These are phyloP conservation scores for Leucosticte australis DNA, from an alignment of 2,113 vertebrate genomes.

Conservation along the genomic window DNA sequence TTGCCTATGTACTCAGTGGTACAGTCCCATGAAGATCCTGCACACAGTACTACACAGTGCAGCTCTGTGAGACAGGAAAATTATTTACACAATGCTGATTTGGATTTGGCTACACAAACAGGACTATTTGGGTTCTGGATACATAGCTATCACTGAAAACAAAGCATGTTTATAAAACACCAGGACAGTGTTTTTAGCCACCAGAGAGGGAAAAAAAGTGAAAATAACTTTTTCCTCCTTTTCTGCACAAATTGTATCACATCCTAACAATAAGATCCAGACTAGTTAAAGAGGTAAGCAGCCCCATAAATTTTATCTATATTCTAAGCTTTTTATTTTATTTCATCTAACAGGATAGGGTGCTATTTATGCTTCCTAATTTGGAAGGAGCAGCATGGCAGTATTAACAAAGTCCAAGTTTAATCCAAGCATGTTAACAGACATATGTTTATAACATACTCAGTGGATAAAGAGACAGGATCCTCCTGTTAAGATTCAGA, in stretches of 20 bases:
- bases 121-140: not conserved
- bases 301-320: not conserved
- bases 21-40: not conserved
- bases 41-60: not conserved
- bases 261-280: not conserved
- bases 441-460: not conserved
- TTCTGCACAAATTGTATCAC: not conserved
- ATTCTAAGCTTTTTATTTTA: not conserved
- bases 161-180: not conserved
- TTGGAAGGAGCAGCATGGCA: not conserved
- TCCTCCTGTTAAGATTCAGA: not conserved
- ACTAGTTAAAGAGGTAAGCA: not conserved
- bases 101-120: not conserved
- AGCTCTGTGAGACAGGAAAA: not conserved
- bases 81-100: not conserved
- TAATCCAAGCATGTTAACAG: not conserved
- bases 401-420: not conserved
- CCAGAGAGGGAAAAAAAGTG: fast-evolving
- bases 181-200: not conserved
- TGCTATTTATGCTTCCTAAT: not conserved
- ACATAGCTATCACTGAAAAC: not conserved
- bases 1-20: not conserved
- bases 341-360: not conserved
- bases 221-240: not conserved
- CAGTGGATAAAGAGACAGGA: not conserved